These are phyloP conservation scores for Thera obeliscata DNA, from an alignment of 2,888 invertebrate species.

Conservation along the genomic window DNA sequence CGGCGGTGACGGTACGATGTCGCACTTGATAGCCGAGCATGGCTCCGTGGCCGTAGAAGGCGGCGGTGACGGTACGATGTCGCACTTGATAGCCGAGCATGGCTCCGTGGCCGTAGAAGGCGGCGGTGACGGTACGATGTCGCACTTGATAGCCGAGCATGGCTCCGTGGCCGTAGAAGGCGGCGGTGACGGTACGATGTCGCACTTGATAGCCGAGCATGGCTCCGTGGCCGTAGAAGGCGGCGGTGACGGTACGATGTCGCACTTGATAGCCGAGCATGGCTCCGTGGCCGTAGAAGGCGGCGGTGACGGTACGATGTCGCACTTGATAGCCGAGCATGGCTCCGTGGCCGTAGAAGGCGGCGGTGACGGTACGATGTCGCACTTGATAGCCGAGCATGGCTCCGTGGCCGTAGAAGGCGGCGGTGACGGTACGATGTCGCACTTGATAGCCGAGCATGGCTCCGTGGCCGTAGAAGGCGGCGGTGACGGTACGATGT, in stretches of 20 bases:
- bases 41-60: constrained; percentile 19
- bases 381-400: constrained; percentile 24
- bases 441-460: constrained; percentile 24
- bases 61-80: constrained; percentile 16
- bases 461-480: constrained; percentile 19
- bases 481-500: constrained; percentile 16
- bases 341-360: constrained; percentile 19
- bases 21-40: constrained; percentile 24
- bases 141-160: constrained; percentile 24
- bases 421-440: constrained; percentile 16
- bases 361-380: constrained; percentile 16
- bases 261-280: constrained; percentile 24
- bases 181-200: constrained; percentile 16
- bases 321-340: constrained; percentile 24
- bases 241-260: constrained; percentile 16
- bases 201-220: constrained; percentile 24
- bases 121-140: constrained; percentile 16
- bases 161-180: constrained; percentile 19
- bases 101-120: constrained; percentile 19
- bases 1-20: constrained; percentile 16
- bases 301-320: constrained; percentile 16
- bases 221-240: constrained; percentile 19
- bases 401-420: constrained; percentile 19
- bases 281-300: constrained; percentile 19
- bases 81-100: constrained; percentile 24